Conservation (phyloP, 2,797 vertebrate genomes). For the Periophthalmus magnuspinnatus region DNA sequence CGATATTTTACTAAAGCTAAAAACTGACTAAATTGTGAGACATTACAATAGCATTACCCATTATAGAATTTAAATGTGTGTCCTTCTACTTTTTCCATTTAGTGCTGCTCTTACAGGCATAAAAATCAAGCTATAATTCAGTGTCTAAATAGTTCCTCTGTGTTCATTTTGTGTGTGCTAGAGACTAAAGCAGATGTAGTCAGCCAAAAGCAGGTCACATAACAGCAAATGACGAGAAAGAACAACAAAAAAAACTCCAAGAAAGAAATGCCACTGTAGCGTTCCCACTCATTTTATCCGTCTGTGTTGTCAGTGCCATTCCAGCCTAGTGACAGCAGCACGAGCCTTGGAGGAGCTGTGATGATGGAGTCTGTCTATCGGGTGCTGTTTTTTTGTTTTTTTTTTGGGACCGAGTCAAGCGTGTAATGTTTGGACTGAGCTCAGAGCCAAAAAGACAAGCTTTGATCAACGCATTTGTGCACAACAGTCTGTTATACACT, state of each 20-base stretch:
- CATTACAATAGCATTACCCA: neutral
- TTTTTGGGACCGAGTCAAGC: conserved; percentile 12
- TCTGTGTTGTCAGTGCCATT: neutral
- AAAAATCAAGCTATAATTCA: neutral
- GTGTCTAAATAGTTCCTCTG: neutral
- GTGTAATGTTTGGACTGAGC: conserved; percentile 24
- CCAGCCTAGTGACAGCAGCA: neutral
- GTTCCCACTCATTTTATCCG: neutral
- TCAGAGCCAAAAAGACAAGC: conserved; percentile 18
- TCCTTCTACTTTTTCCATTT: no score
- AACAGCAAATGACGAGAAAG: conserved; percentile 19
- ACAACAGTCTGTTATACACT: conserved; percentile 10
- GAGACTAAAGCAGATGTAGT: neutral
- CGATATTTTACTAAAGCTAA: no score
- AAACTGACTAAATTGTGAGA: no score
- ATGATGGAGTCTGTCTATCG: conserved; percentile 2
- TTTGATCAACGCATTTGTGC: conserved; percentile 31
- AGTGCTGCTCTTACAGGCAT: no score
- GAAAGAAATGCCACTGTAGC: neutral
- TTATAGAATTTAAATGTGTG: no score
- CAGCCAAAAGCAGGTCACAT: conserved; percentile 24
- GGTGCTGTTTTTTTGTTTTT: no score
- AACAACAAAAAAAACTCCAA: conserved; percentile 3
- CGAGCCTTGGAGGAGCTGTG: neutral
- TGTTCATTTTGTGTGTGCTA: neutral